Evolutionary conservation across 2,113 vertebrate species (phyloP), one percentile per base, ranked within the genome.

Genomic region (Pseudorhombus dupliciocellatus): DNA sequence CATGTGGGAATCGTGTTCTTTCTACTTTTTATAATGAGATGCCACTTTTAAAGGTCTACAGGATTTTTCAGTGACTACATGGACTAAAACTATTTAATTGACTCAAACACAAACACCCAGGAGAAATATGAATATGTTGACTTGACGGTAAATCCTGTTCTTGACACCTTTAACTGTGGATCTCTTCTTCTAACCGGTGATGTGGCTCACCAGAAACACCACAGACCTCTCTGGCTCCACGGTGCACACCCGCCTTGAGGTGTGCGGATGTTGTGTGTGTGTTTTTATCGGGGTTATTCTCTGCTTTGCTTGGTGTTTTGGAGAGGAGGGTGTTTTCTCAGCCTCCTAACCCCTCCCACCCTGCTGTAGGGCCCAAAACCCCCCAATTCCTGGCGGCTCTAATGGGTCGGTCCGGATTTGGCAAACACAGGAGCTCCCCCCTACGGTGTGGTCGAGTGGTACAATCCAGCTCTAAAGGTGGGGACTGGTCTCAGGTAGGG

Each of bases 391-490:
- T 92, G 88, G 87, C 87, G 72, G 89, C 91, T 88, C 89, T 92
- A 85, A 92, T 92, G 89, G 90, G 90, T 90, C 91, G 90, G 61
- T 91, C 91, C 40, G 90, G 90, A 81, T 86, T 91, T 81, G 86
- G 88, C 88, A 91, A 88, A 87, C 82, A 88, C 89, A 88, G 87
- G 71, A 89, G 85, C 75, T 92, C 91, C 77, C 91, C 91, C 62
- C 86, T 91, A 70, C 89, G 91, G 44, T 91, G 40, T 70, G 88
- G 87, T 79, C 88, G 91, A 72, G 88, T 65, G 75, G 89, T 86
- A 84, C 91, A 88, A 83, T 85, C 90, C 82, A 77, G 84, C 87
- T 89, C 91, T 83, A 92, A 92, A 92, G 91, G 91, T 92, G 90
- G 91, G 90, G 84, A 88, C 88, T 90, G 89, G 85, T 83, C 85